phyloP scores from a whole-genome alignment of 2,888 invertebrate genomes.

The Drosophila diplacantha region DNA sequence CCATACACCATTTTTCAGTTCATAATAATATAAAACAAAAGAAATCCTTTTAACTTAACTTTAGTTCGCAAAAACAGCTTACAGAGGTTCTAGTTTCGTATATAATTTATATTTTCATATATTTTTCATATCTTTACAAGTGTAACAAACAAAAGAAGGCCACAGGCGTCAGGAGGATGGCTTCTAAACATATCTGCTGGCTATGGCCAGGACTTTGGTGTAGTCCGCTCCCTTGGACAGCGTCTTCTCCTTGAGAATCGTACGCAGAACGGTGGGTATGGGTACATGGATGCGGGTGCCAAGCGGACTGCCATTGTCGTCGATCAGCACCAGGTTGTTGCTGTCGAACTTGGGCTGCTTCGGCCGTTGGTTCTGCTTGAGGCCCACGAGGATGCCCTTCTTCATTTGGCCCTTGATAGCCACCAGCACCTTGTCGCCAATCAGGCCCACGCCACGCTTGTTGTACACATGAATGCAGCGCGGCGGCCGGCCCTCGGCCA shows the following conservation, averaged over 20 bases:
- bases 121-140: slow-evolving; percentile 15
- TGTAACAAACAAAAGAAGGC: slow-evolving; percentile 10
- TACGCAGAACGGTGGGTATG: slow-evolving; percentile 92
- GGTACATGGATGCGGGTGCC: slow-evolving; percentile 97
- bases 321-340: slow-evolving; percentile 96
- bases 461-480: slow-evolving; percentile 96
- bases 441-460: slow-evolving; percentile 81
- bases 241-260: slow-evolving; percentile 89
- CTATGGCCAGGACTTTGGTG: slow-evolving; percentile 93
- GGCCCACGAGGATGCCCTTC: slow-evolving; percentile 92
- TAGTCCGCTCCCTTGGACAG: slow-evolving; percentile 91
- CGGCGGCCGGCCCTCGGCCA: slow-evolving; percentile 95
- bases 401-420: slow-evolving; percentile 97
- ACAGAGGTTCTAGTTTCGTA: neutral
- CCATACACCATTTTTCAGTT: neutral
- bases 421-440: slow-evolving; percentile 92
- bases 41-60: neutral
- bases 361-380: slow-evolving; percentile 88
- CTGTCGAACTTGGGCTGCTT: slow-evolving; percentile 94
- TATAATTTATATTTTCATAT: neutral
- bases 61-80: neutral
- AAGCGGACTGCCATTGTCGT: slow-evolving; percentile 94
- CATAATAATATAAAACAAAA: neutral
- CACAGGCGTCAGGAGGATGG: too few species aligned
- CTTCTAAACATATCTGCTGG: slow-evolving; percentile 81